phyloP scores from a whole-genome alignment of 2,113 vertebrate species.

The Cisticola juncidis region DNA sequence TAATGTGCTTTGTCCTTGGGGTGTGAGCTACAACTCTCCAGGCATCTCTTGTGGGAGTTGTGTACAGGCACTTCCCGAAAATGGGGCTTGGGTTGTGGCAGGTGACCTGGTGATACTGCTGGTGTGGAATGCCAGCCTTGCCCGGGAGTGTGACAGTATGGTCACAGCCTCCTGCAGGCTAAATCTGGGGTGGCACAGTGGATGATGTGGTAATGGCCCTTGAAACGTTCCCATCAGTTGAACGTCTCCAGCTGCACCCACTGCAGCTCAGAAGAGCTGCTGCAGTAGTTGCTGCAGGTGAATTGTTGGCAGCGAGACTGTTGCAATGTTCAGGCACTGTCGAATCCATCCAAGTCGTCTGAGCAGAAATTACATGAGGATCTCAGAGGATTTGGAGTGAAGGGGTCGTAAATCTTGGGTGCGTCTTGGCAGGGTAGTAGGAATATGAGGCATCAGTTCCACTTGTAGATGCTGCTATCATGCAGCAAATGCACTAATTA shows the following conservation, averaged over 20 bases:
- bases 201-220: background rate
- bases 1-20: background rate
- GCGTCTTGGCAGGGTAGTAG: background rate
- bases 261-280: background rate
- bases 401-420: background rate
- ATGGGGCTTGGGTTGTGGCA: background rate
- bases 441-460: background rate
- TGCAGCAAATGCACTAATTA: background rate
- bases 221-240: background rate
- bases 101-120: background rate
- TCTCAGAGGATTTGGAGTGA: background rate
- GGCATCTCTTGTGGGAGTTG: background rate
- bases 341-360: background rate
- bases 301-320: background rate
- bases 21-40: background rate
- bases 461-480: background rate
- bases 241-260: accelerated
- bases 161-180: background rate
- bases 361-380: background rate
- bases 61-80: accelerated
- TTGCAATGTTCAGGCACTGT: background rate
- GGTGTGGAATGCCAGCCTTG: background rate
- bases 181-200: background rate
- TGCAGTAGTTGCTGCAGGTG: background rate
- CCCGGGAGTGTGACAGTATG: background rate